Conservation (phyloP, 2,797 vertebrate genomes). For the Trachops cirrhosus region DNA sequence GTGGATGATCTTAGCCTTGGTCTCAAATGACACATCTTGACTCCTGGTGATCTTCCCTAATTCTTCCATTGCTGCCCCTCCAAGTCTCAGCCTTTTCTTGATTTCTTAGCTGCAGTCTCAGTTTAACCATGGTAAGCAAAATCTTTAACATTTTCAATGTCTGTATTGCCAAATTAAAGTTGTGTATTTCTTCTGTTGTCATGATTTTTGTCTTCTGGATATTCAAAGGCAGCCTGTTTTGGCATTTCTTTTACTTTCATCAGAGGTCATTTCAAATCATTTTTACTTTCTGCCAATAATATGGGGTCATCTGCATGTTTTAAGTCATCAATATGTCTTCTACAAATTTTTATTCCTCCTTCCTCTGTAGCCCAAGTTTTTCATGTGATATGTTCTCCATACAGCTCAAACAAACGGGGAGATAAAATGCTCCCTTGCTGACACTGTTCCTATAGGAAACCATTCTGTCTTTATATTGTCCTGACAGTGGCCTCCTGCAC, state of each 20-base stretch:
- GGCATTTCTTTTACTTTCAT: not conserved
- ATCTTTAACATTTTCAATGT: not conserved
- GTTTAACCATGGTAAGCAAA: not conserved
- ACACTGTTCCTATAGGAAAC: not conserved
- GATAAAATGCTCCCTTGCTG: not conserved
- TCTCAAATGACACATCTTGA: not conserved
- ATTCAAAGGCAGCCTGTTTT: not conserved
- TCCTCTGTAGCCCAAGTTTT: not conserved
- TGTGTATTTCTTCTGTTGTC: not conserved
- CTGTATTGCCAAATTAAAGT: not conserved
- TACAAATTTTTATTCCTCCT: not conserved
- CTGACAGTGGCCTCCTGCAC: not conserved
- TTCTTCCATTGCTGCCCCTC: not conserved
- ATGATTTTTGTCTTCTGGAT: not conserved
- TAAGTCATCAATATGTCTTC: not conserved
- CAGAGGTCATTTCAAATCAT: not conserved
- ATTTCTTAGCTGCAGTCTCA: not conserved
- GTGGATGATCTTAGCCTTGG: not conserved
- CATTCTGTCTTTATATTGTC: not conserved
- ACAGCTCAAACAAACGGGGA: not conserved
- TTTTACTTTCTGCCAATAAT: not conserved
- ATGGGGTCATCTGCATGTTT: not conserved
- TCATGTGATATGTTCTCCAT: not conserved
- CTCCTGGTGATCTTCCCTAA: not conserved
- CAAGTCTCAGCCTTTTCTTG: not conserved